Evolutionary conservation across 2,113 vertebrate genomes (phyloP).

Genomic region (Dermatemys mawii): DNA sequence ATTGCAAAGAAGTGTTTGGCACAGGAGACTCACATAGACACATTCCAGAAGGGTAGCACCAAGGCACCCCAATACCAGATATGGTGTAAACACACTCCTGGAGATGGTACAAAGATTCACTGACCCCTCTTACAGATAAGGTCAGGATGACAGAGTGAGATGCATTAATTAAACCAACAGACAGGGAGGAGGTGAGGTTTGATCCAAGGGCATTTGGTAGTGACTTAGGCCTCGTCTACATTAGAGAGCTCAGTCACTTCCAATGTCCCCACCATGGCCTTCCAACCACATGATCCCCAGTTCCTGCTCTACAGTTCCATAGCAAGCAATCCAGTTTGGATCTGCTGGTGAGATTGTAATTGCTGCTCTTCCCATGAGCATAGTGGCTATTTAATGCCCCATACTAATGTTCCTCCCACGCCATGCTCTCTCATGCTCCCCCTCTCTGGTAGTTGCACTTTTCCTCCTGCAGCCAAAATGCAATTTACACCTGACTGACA

Average conservation of each 20-base stretch:
- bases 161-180: too few species aligned
- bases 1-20: too few species aligned
- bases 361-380: fast-evolving
- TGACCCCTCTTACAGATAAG: too few species aligned
- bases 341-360: neutral
- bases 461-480: neutral
- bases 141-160: too few species aligned
- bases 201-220: neutral
- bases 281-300: neutral
- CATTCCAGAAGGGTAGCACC: too few species aligned
- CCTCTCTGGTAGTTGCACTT: neutral
- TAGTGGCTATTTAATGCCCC: neutral
- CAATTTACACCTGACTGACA: neutral
- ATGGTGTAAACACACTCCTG: too few species aligned
- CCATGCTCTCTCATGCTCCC: neutral
- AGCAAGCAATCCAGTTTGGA: neutral
- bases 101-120: too few species aligned
- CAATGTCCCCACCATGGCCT: neutral
- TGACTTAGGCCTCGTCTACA: neutral
- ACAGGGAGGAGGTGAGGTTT: too few species aligned
- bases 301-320: neutral
- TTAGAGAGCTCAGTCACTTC: neutral
- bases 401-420: neutral
- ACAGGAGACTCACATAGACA: too few species aligned
- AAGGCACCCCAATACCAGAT: too few species aligned